Evolutionary conservation across 2,797 vertebrate species (phyloP).

Genomic region (Muraenolepis orangiensis): DNA sequence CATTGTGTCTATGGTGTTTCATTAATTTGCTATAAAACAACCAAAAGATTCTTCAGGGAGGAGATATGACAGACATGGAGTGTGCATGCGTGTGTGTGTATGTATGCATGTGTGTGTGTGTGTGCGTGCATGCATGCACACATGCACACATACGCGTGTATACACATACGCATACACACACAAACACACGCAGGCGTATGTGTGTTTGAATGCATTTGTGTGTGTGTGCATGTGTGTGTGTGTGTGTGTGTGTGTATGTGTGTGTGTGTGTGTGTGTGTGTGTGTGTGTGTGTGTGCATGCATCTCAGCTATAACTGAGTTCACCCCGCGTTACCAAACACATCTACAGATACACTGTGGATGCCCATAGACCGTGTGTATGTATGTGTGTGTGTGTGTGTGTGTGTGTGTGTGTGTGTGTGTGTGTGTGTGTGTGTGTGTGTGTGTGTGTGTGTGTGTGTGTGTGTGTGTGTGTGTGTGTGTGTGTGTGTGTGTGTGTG

Average conservation of each 20-base stretch:
- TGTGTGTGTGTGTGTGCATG: no score
- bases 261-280: neutral
- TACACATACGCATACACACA: neutral
- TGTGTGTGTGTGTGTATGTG: neutral
- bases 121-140: no score
- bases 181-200: neutral
- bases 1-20: no score
- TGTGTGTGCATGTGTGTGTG: neutral
- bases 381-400: neutral
- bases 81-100: neutral
- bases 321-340: no score
- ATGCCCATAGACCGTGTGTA: neutral
- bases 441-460: neutral
- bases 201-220: neutral
- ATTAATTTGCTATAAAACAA: no score
- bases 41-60: no score
- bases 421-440: neutral
- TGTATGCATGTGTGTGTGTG: neutral
- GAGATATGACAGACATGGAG: no score
- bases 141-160: no score
- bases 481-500: no score
- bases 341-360: no score
- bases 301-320: no score
- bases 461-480: no score
- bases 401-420: neutral